Evolutionary conservation across 1,140 invertebrate genomes (phyloP).

Genomic region (Andricus grossulariae): DNA sequence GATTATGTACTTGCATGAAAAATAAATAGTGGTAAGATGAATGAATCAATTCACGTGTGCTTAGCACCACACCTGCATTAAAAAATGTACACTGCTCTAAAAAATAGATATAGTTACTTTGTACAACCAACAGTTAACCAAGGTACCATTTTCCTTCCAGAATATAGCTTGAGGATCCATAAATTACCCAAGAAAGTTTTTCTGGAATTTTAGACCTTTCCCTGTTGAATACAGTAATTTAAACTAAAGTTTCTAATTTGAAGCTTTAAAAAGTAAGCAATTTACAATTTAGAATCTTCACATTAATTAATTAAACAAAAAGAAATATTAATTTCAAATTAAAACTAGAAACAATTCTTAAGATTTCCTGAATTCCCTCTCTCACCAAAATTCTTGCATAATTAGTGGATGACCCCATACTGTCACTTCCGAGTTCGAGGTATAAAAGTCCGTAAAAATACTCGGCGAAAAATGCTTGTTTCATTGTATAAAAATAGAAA

Average conservation of each 20-base stretch:
- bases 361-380: not conserved
- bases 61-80: not conserved
- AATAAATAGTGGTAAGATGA: slow-evolving; percentile 11
- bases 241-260: too few species aligned
- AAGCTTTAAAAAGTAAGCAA: too few species aligned
- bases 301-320: too few species aligned
- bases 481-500: slow-evolving; percentile 24
- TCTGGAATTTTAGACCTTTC: too few species aligned
- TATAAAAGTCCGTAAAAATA: slow-evolving; percentile 23
- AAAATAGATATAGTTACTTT: slow-evolving; percentile 16
- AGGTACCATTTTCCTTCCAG: not conserved
- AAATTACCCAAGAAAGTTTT: too few species aligned
- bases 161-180: too few species aligned
- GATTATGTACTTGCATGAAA: slow-evolving; percentile 1
- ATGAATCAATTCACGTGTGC: slow-evolving; percentile 16
- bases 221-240: too few species aligned
- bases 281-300: too few species aligned
- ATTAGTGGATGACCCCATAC: too few species aligned
- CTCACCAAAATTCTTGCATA: too few species aligned
- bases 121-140: slow-evolving; percentile 12
- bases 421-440: not conserved
- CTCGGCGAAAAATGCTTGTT: not conserved
- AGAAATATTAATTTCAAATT: too few species aligned
- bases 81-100: slow-evolving; percentile 4
- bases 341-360: not conserved